phyloP scores from a whole-genome alignment of 2,888 invertebrate species.

The Cheilosia soror region DNA sequence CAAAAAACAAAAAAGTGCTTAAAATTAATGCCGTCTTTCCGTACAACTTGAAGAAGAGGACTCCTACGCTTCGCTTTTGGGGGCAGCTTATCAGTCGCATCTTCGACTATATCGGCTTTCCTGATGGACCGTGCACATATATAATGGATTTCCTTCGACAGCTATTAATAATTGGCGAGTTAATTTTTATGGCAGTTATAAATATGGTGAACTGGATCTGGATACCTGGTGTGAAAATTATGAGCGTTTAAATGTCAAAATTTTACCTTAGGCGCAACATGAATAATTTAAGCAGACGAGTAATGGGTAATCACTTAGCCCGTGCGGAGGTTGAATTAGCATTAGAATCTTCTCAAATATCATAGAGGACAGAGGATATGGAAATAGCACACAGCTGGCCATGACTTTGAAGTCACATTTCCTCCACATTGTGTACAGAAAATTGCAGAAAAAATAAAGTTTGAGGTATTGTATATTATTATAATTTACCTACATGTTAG shows the following conservation, averaged over 20 bases:
- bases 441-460: too few species aligned
- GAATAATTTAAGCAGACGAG: conserved; percentile 18
- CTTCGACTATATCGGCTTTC: conserved; percentile 47
- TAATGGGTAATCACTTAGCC: conserved; percentile 1
- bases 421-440: too few species aligned
- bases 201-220: conserved; percentile 22
- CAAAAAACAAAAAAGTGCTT: conserved; percentile 3
- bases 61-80: conserved; percentile 48
- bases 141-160: conserved; percentile 47
- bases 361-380: background rate
- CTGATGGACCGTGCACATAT: conserved; percentile 11
- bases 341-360: conserved; percentile 28
- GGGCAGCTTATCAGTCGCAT: conserved; percentile 48
- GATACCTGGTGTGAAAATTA: conserved; percentile 22
- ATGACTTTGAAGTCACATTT: background rate
- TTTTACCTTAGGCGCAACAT: background rate
- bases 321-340: conserved; percentile 23
- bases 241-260: conserved; percentile 10
- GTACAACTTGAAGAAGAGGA: conserved; percentile 12
- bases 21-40: conserved; percentile 29
- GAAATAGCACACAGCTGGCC: background rate
- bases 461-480: too few species aligned
- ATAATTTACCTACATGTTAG: too few species aligned
- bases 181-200: conserved; percentile 62
- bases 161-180: conserved; percentile 66